Base-by-base conservation (phyloP, 2,797 vertebrate genomes). In the Hapalemur alaotrensis region DNA sequence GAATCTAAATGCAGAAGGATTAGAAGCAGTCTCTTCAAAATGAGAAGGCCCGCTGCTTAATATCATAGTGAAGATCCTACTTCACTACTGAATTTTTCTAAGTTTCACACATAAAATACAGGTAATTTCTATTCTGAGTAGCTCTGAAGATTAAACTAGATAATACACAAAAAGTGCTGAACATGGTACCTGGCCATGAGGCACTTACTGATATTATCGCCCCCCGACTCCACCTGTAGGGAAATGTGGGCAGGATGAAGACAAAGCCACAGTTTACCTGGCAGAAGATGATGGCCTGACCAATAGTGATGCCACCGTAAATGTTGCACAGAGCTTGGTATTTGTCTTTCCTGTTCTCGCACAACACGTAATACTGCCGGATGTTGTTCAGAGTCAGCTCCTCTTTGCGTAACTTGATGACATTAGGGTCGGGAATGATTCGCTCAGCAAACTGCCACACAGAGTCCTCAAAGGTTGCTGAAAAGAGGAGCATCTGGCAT, bases 401-500 rank as follows among this genome's bases (percentile, higher is more conserved):
- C 41, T 99, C 99, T 88, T 98, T 98, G 0, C 98, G 98, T 46
- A 99, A 96, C 93, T 98, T 98, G 43, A 99, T 99, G 0, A 99
- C 93, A 0, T 98, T 98, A 52, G 99, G 98, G 61, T 98, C 97
- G 0, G 98, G 97, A 35, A 99, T 52, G 43, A 99, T 98, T 0
- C 91, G 96, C 81, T 94, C 57, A 0, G 99, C 99, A 50, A 99
- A 99, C 0, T 76, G 93, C 90, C 98, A 98, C 35, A 99, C 98
- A 0, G 93, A 95, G 0, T 98, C 98, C 93, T 98, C 98, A 93
- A 98, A 99, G 22, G 99, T 99, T 5, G 99, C 99, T 0, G 99
- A 99, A 83, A 99, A 99, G 3, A 99, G 98, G 22, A 99, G 98
- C 98, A 99, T 98, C 92, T 99, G 99, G 92, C 99, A 99, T 50